These are phyloP conservation scores for Trachelus troglodyta DNA, from an alignment of 2,888 invertebrate genomes.

Conservation along the genomic window DNA sequence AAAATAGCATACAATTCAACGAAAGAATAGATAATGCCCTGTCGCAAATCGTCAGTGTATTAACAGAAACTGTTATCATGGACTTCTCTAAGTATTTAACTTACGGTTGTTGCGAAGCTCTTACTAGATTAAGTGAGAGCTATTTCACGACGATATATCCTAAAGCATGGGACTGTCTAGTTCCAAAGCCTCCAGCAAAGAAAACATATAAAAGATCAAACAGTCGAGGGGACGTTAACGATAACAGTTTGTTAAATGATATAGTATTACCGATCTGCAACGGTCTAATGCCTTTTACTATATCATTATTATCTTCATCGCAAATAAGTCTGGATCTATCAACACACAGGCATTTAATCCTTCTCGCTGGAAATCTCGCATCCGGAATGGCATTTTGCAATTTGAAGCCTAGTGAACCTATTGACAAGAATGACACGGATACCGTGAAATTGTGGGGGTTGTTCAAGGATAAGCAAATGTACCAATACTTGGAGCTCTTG, in stretches of 20 bases:
- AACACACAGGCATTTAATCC: constrained; percentile 65
- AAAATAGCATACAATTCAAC: constrained; percentile 41
- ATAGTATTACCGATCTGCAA: constrained; percentile 38
- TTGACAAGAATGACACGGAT: constrained; percentile 34
- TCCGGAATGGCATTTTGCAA: constrained; percentile 63
- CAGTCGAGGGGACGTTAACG: constrained; percentile 35
- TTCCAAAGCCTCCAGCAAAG: constrained; percentile 43
- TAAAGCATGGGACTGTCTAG: constrained; percentile 74
- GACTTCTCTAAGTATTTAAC: constrained; percentile 76
- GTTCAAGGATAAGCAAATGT: constrained; percentile 60
- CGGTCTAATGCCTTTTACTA: constrained; percentile 58
- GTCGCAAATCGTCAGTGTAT: constrained; percentile 69
- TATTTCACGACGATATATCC: constrained; percentile 78
- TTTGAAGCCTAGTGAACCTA: constrained; percentile 61
- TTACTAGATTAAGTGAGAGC: constrained; percentile 73
- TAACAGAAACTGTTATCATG: constrained; percentile 70
- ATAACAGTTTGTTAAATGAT: constrained; percentile 32
- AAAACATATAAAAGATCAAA: constrained; percentile 36
- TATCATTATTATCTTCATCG: constrained; percentile 67
- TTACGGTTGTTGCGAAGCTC: constrained; percentile 76
- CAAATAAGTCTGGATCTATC: constrained; percentile 68
- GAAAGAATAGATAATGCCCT: constrained; percentile 68
- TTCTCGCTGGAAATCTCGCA: constrained; percentile 64
- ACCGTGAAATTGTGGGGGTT: constrained; percentile 46
- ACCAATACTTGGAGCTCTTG: constrained; percentile 69